Conservation (phyloP, 2,113 vertebrate genomes). For the Hippocampus abdominalis region DNA sequence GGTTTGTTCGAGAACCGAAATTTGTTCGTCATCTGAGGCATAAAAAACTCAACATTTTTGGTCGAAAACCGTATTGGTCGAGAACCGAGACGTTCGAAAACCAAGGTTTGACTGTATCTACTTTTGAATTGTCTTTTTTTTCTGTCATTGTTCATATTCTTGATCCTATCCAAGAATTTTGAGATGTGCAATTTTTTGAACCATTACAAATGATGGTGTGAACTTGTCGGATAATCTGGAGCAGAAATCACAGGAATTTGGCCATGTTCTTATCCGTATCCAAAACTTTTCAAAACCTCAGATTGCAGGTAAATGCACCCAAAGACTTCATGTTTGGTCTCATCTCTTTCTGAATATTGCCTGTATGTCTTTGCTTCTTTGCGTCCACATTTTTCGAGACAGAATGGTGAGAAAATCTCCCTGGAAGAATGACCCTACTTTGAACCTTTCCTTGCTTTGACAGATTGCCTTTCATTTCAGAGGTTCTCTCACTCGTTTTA, state of each 20-base stretch:
- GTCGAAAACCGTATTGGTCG: too few species aligned
- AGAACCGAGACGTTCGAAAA: too few species aligned
- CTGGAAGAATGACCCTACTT: conserved; percentile 55
- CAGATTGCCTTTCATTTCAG: conserved; percentile 66
- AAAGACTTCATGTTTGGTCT: neutral
- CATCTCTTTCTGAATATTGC: conserved; percentile 21
- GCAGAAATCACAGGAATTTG: neutral
- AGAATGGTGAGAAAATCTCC: conserved; percentile 38
- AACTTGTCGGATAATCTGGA: neutral
- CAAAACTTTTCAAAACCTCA: neutral
- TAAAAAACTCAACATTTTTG: too few species aligned
- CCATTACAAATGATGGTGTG: neutral
- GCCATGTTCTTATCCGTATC: neutral
- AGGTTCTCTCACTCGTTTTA: conserved; percentile 27
- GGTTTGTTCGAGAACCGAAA: too few species aligned
- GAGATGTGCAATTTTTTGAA: neutral
- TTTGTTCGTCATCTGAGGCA: too few species aligned
- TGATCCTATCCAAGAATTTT: neutral
- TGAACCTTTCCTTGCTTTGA: conserved; percentile 68
- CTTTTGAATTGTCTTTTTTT: too few species aligned
- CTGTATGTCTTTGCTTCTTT: conserved; percentile 24
- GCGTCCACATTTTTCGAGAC: conserved; percentile 53
- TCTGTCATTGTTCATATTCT: neutral
- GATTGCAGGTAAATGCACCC: neutral
- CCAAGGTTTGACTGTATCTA: too few species aligned